phyloP scores from a whole-genome alignment of 1,140 invertebrate species.

The Ganaspis sp. region DNA sequence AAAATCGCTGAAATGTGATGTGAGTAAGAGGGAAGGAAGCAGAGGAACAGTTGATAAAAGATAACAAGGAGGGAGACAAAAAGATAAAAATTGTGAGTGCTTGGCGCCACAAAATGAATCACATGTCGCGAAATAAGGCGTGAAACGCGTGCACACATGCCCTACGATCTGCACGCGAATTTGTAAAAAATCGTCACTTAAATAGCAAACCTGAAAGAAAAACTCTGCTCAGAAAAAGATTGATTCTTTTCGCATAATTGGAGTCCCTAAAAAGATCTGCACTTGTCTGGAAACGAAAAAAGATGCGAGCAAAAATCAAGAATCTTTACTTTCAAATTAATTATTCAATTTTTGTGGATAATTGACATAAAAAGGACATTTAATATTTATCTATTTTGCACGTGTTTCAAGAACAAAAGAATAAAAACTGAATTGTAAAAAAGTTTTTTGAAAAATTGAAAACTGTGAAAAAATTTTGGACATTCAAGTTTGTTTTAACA shows the following conservation, averaged over 20 bases:
- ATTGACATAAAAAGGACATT: no score
- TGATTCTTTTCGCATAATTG: background rate
- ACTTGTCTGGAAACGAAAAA: background rate
- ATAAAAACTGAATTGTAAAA: no score
- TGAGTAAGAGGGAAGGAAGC: background rate
- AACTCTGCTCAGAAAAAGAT: background rate
- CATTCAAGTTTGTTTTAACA: no score
- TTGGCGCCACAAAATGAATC: constrained; percentile 61
- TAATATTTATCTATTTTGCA: no score
- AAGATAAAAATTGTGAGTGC: constrained; percentile 44
- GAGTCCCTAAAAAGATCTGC: background rate
- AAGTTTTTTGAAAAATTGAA: no score
- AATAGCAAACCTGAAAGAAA: background rate
- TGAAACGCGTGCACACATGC: constrained; percentile 39
- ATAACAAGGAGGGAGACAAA: constrained; percentile 44
- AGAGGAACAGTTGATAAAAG: constrained; percentile 10
- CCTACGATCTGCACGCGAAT: constrained; percentile 41
- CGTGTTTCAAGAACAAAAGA: no score
- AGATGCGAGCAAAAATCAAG: background rate
- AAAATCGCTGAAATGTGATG: no score
- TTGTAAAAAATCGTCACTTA: constrained; percentile 14
- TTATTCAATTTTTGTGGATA: no score
- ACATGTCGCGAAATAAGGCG: constrained; percentile 56
- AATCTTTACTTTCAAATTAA: background rate
- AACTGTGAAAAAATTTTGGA: no score